Conservation (phyloP, 2,797 vertebrate species). For the Artibeus lituratus region DNA sequence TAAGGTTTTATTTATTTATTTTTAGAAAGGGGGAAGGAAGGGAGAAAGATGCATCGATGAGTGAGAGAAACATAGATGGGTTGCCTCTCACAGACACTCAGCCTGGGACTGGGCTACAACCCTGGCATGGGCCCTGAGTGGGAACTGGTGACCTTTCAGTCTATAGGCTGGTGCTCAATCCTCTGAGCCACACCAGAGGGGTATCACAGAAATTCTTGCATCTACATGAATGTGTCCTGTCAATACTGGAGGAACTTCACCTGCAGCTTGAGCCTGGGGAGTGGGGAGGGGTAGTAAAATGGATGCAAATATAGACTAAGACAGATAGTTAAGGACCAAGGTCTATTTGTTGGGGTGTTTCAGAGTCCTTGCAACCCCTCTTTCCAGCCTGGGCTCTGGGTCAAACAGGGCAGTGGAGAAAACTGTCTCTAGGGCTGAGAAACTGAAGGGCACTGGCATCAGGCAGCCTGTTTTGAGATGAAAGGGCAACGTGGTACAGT, state of each 20-base stretch:
- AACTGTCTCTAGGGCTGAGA: neutral
- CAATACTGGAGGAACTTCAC: neutral
- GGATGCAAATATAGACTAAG: neutral
- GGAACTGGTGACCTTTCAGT: neutral
- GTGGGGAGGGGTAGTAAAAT: neutral
- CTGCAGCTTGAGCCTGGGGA: neutral
- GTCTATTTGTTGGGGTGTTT: neutral
- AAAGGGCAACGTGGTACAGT: neutral
- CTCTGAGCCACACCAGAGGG: no score
- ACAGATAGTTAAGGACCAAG: neutral
- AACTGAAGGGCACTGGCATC: neutral
- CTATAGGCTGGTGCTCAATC: no score
- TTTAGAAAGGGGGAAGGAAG: neutral
- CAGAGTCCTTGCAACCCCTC: neutral
- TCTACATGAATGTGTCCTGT: no score
- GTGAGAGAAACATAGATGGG: neutral
- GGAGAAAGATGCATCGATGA: neutral
- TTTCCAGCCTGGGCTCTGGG: neutral
- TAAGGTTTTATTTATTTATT: neutral
- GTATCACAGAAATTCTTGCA: no score
- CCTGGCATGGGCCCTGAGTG: neutral
- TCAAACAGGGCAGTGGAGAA: neutral
- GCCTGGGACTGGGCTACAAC: neutral
- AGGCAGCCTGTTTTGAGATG: neutral
- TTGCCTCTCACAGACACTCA: neutral